Conservation (phyloP, 1,140 invertebrate species). For the Hyphantria cunea region DNA sequence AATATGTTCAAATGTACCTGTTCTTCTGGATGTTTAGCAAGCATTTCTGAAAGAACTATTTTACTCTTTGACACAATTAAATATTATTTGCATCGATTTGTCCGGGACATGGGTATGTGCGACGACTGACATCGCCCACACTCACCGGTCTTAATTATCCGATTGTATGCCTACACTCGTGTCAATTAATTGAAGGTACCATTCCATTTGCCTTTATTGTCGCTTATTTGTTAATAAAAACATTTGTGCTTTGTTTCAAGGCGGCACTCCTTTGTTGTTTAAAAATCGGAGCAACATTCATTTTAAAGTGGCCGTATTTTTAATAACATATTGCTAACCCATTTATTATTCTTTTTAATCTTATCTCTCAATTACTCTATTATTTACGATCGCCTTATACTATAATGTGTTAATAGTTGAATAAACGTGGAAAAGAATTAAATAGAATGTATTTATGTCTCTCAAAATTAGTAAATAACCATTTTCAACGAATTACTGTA, state of each 20-base stretch:
- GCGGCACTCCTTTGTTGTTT: conserved; percentile 11
- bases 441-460: too few relatives aligned
- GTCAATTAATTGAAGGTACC: conserved; percentile 59
- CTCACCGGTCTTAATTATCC: conserved; percentile 58
- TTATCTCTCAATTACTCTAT: too few relatives aligned
- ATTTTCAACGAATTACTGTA: too few relatives aligned
- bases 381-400: too few relatives aligned
- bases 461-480: too few relatives aligned
- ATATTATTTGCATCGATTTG: conserved; percentile 49
- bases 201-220: conserved; percentile 50
- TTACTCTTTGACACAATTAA: conserved; percentile 44
- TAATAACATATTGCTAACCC: too few relatives aligned
- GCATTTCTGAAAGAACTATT: neutral
- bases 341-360: too few relatives aligned
- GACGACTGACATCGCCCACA: conserved; percentile 48
- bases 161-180: conserved; percentile 55
- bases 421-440: too few relatives aligned
- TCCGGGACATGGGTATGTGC: conserved; percentile 24
- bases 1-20: neutral
- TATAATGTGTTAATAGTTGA: too few relatives aligned
- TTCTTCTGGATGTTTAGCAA: neutral
- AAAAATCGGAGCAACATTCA: conserved; percentile 11
- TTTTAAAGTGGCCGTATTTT: conserved; percentile 10
- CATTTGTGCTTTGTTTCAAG: conserved; percentile 27
- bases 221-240: conserved; percentile 30